Evolutionary conservation across 30 jellyfish, hydroid and myxozoan genomes (phyloP), one percentile per base, ranked within the genome.

Genomic region (Pelagia noctiluca): DNA sequence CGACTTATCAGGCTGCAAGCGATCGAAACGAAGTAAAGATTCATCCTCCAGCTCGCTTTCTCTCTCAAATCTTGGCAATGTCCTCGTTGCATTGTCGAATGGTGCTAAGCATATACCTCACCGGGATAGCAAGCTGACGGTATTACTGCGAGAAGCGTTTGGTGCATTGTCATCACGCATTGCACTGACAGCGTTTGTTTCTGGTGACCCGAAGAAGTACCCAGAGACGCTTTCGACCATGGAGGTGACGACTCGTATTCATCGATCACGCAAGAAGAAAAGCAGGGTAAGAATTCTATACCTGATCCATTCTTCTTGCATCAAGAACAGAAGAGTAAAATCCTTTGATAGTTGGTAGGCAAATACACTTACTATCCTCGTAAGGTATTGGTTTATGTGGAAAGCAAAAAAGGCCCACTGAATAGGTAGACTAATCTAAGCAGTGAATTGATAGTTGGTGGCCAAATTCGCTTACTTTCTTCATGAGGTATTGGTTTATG

Each of bases 21-120:
- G 96, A 38, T 76, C 38, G 30, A 86, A 78, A 23, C 49, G 91
- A 46, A 83, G 74, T 68, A 70, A 83, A 48, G 96, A 87, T 3
- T 48, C 96, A 1, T 88, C 82, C 28, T 95, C 89, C 11, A 66
- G 97, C 0, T 93, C 97, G 98, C 88, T 93, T 54, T 65, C 98
- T 0, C 52, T 93, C 22, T 93, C 98, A 5, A 89, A 82, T 38
- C 96, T 93, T 60, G 96, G 98, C 66, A 87, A 80, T 84, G 96
- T 93, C 10, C 76, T 93, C 16, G 97, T 88, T 23, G 96, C 98
- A 25, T 60, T 93, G 11, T 87, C 98, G 21, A 93, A 93, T 74
- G 98, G 98, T 25, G 93, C 98, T 16, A 93, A 93, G 46, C 98
- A 93, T 60, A 88, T 87, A 1, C 98, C 98, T 23, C 98, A 93